Base-by-base conservation (phyloP, 2,888 invertebrate species). In the Escarpia spicata region DNA sequence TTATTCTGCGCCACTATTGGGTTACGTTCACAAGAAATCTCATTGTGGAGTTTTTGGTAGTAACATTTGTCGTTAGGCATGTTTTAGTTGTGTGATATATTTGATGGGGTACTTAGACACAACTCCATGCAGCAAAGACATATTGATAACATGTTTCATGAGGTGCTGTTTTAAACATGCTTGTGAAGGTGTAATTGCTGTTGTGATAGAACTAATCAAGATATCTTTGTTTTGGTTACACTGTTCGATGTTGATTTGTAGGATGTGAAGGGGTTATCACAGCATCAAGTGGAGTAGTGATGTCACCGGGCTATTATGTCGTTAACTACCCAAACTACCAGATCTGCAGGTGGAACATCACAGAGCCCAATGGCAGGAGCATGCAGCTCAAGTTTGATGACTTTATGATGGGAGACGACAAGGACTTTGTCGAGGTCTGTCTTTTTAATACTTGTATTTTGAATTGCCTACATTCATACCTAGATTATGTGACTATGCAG, bases 241-340 rank as follows among this genome's bases (percentile, higher is more conserved):
- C 75, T 93, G 37, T 52, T 89, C 12, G 52, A 9, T 52, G 52
- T 0, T 3, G 52, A 12, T 91, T 92, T 93, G 96, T 97, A 97
- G 98, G 99, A 9, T 99, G 99, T 96, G 98, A 98, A 58, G 95
- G 96, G 58, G 93, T 94, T 1, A 93, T 96, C 43, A 94, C 94
- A 43, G 98, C 98, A 6, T 97, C 97, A 75, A 98, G 98, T 96
- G 99, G 99, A 93, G 98, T 98, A 0, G 97, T 99, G 8, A 98
- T 98, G 43, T 99, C 99, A 0, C 99, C 99, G 8, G 98, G 99
- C 3, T 99, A 98, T 95, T 98, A 98, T 3, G 97, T 98, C 12
- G 97, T 97, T 92, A 98, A 98, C 94, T 99, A 99, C 96, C 99
- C 99, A 0, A 98, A 98, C 96, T 99, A 99, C 96, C 98, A 99